A percentile compares a stretch with the other conserved stretches of the same genome.
Conservation (phyloP, 2,888 invertebrate species). For the Parnassius glacialis region DNA sequence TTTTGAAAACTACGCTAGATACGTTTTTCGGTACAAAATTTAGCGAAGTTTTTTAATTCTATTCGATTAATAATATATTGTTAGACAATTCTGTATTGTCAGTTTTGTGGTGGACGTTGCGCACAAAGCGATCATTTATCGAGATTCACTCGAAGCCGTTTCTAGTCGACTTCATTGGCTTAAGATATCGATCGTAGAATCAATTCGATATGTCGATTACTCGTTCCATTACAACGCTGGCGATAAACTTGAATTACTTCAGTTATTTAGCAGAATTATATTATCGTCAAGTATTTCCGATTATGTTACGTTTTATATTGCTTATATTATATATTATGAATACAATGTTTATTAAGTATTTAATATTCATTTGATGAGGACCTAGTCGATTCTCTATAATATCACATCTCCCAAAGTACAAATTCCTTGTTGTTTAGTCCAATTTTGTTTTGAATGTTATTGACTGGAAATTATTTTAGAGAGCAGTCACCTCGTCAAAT, state of each 20-base stretch:
- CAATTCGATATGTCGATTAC: constrained; percentile 33
- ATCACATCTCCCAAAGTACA: constrained; percentile 82
- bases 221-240: constrained; percentile 54
- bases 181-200: constrained; percentile 39
- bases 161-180: constrained; percentile 65
- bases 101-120: constrained; percentile 54
- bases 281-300: constrained; percentile 78
- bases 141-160: constrained; percentile 43
- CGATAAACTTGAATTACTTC: constrained; percentile 70
- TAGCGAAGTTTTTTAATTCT: constrained; percentile 73
- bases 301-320: constrained; percentile 81
- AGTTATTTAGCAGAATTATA: constrained; percentile 80
- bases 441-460: constrained; percentile 80
- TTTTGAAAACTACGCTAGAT: constrained; percentile 72
- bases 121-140: constrained; percentile 35
- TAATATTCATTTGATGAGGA: constrained; percentile 81
- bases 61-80: constrained; percentile 72
- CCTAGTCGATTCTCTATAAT: constrained; percentile 81
- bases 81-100: constrained; percentile 71
- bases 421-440: constrained; percentile 83
- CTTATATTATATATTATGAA: constrained; percentile 79
- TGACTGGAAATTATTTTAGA: constrained; percentile 78
- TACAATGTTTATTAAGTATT: constrained; percentile 80
- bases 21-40: constrained; percentile 73
- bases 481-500: constrained; percentile 44